Base-by-base conservation (phyloP, 2,113 vertebrate species). In the Strigops habroptila region DNA sequence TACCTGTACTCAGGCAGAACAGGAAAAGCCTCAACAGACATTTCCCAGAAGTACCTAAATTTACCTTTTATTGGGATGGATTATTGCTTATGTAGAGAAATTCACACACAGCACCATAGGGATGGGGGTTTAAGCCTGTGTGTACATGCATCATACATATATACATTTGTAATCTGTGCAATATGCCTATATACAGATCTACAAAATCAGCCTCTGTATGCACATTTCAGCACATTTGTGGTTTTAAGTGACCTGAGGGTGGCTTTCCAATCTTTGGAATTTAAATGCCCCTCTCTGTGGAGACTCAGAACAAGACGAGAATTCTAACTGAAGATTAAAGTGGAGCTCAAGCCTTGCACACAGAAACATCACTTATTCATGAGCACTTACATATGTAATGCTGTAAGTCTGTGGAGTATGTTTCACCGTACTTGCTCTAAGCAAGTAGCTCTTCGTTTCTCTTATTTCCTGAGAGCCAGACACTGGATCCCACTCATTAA, bases 331-430 rank as follows among this genome's bases (percentile, higher is more conserved):
- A 68, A 93, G 91, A 96, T 79, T 55, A 71, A 95, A 92, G 65
- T 23, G 48, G 55, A 75, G 43, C 33, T 64, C 35, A 55, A 81
- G 65, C 57, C 27, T 63, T 28, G 55, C 57, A 33, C 76, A 55
- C 65, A 71, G 82, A 79, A 43, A 23, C 21, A 92, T 93, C 86
- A 48, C 77, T 92, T 84, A 91, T 91, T 95, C 73, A 84, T 71
- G 86, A 79, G 43, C 33, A 12, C 73, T 83, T 78, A 75, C 52
- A 39, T n/a, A 11, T 5, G 70, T n/a, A 80, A 49, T 31, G 28
- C 43, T 65, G 17, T 55, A 70, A 93, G 63, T 17, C 9, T 3
- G 67, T 16, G 18, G 52, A 75, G 44, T 2, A 14, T 2, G 1
- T 76, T 76, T 73, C 25, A 33, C 41, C 4, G 14, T 33, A 22